Evolutionary conservation across 2,113 vertebrate genomes (phyloP), one percentile per base, ranked within the genome.

Genomic region (Centropristis striata): DNA sequence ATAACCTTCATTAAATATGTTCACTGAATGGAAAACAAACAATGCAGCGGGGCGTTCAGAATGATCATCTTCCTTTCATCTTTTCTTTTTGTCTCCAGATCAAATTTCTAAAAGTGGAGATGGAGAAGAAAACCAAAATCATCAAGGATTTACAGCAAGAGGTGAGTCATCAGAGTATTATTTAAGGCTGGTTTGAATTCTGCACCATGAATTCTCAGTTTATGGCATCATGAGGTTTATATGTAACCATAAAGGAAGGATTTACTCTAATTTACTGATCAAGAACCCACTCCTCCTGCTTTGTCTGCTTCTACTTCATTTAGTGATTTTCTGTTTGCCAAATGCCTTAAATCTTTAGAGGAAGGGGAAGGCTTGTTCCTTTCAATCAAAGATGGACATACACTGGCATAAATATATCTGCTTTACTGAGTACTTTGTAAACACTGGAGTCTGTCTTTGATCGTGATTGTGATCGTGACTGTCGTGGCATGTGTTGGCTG

Each of bases 41-140:
- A 41, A 21, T 18, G 16, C n/a, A 50, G 41, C 7, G 20, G 12
- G 16, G 5, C 2, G 21, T 41, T 66, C 1, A 28, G 3, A 27
- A 8, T 39, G 20, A 69, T 55, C 8, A 7, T 59, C 13, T 57
- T 3, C 36, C n/a, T 53, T 78, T 53, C 71, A 5, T 84, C 20
- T n/a, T 75, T 86, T 85, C 2, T 6, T 32, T 32, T 32, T 84
- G 68, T 85, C 92, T 93, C 23, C 77, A 99, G 98, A 99, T 99
- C 80, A 98, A 97, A 86, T 98, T 98, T 89, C 92, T 99, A 55
- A 99, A 99, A 95, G 97, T 96, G 77, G 98, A 99, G 94, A 96
- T 99, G 96, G 98, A 99, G 90, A 98, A 97, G 88, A 99, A 99
- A 86, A 99, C 90, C 86, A 99, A 97, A 95, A 98, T 99, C 92